phyloP scores from a whole-genome alignment of 2,888 invertebrate genomes.

The Lissonota sp. region DNA sequence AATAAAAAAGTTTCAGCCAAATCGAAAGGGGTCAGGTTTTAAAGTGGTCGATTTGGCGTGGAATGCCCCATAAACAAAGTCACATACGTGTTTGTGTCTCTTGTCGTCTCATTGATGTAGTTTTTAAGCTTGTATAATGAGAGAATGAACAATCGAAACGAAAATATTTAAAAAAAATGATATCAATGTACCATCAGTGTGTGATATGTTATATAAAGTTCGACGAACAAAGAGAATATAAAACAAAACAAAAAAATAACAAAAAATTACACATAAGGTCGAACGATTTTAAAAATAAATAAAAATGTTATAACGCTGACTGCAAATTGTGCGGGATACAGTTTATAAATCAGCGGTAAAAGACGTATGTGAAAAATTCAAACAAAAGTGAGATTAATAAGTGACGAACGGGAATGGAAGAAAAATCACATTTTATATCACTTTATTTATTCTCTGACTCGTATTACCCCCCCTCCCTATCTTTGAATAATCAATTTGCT shows the following conservation, averaged over 20 bases:
- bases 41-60: too few species aligned
- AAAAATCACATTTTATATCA: conserved; percentile 6
- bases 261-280: conserved; percentile 11
- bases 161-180: conserved; percentile 29
- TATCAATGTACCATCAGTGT: conserved; percentile 35
- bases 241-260: conserved; percentile 17
- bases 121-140: conserved; percentile 43
- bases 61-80: conserved; percentile 15
- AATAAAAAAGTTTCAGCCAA: too few species aligned
- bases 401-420: neutral
- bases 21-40: too few species aligned
- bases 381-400: too few species aligned
- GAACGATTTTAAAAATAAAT: conserved; percentile 25
- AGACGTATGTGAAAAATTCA: too few species aligned
- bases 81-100: conserved; percentile 13
- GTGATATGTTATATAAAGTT: conserved; percentile 15
- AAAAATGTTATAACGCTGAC: conserved; percentile 39
- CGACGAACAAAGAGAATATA: neutral
- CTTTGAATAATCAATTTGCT: neutral
- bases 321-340: conserved; percentile 36
- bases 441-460: conserved; percentile 3
- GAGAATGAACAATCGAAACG: conserved; percentile 41
- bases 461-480: neutral
- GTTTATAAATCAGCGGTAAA: conserved; percentile 10
- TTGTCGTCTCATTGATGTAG: conserved; percentile 47